Evolutionary conservation across 1,140 invertebrate species (phyloP).

Genomic region (Zaprionus tsacasi): DNA sequence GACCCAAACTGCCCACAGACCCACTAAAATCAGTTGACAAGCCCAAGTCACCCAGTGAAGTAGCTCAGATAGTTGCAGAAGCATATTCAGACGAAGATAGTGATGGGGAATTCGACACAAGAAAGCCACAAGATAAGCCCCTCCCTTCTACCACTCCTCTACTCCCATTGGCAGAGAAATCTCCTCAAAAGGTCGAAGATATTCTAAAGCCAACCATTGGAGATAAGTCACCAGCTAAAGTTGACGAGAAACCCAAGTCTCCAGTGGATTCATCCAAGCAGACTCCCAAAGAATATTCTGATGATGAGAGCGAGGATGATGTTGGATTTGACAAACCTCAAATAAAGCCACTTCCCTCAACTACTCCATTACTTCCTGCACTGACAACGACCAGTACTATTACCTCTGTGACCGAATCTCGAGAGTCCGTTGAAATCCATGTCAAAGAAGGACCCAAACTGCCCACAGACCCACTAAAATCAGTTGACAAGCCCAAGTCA

Average conservation of each 20-base stretch:
- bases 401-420: conserved; percentile 3
- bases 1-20: conserved; percentile 4
- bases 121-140: conserved; percentile 15
- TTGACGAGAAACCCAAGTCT: conserved; percentile 7
- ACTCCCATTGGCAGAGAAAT: neutral
- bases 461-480: neutral
- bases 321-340: neutral
- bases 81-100: conserved; percentile 27
- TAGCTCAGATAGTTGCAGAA: neutral
- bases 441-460: neutral
- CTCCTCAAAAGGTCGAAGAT: conserved; percentile 2
- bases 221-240: neutral
- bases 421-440: neutral
- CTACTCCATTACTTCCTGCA: neutral
- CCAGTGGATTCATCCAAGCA: neutral
- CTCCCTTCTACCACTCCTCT: neutral
- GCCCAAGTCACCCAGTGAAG: conserved; percentile 12
- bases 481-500: conserved; percentile 6
- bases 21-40: conserved; percentile 6
- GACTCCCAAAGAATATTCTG: conserved; percentile 3
- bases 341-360: neutral
- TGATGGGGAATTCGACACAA: conserved; percentile 7
- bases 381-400: neutral
- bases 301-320: conserved; percentile 9
- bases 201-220: neutral